Conservation (phyloP, 2,888 invertebrate species). For the Trichogramma dendrolimi region DNA sequence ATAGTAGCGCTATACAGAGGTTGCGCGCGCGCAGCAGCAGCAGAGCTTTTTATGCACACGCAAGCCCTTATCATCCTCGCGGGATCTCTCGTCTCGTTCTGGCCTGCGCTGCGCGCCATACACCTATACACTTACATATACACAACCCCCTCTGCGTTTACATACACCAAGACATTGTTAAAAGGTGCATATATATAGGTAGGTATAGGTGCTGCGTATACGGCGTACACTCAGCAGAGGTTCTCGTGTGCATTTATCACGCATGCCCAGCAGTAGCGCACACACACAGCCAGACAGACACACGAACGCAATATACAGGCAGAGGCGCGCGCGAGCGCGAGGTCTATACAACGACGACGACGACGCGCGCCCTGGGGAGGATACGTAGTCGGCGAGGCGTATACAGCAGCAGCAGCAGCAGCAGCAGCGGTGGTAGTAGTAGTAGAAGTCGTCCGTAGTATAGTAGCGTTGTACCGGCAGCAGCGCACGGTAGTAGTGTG, state of each 20-base stretch:
- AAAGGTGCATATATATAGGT: background rate
- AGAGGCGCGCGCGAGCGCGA: constrained; percentile 9
- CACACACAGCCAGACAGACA: too few relatives aligned
- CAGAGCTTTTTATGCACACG: too few relatives aligned
- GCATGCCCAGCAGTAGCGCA: constrained; percentile 38
- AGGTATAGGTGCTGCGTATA: background rate
- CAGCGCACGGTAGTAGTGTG: background rate
- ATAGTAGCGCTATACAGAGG: too few relatives aligned
- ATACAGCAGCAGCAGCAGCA: constrained; percentile 17
- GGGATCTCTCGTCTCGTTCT: too few relatives aligned
- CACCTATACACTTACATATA: too few relatives aligned
- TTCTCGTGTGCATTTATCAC: constrained; percentile 32
- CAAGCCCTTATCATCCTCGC: too few relatives aligned
- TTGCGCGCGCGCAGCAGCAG: too few relatives aligned
- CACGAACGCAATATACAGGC: constrained; percentile 2
- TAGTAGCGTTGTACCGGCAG: constrained; percentile 29
- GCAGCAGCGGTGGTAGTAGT: constrained; percentile 35
- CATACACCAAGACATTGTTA: background rate
- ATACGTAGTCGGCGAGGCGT: background rate
- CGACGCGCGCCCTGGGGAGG: too few relatives aligned
- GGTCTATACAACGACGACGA: too few relatives aligned
- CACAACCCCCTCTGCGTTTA: background rate
- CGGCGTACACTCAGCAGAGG: background rate
- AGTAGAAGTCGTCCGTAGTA: constrained; percentile 40
- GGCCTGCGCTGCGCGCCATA: too few relatives aligned